Conservation (phyloP, 2,113 vertebrate species). For the Clupea harengus region DNA sequence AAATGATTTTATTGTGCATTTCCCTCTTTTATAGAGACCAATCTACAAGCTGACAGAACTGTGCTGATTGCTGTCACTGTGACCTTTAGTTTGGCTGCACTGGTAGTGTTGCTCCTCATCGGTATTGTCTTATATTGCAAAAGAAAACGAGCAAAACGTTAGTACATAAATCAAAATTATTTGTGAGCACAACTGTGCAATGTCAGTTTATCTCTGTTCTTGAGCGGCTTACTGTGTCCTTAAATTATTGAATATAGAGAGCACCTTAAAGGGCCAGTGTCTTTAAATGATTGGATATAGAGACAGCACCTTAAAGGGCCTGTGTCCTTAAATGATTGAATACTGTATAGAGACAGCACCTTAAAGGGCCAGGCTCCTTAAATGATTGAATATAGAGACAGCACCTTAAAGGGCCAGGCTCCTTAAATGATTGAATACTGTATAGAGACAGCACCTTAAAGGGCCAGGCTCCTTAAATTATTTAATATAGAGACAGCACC, state of each 20-base stretch:
- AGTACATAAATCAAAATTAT: slow-evolving; percentile 21
- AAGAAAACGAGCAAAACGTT: slow-evolving; percentile 60
- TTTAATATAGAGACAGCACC: too few relatives aligned
- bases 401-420: too few relatives aligned
- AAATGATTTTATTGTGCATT: background rate
- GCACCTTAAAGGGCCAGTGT: too few relatives aligned
- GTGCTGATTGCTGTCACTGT: slow-evolving; percentile 67
- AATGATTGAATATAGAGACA: too few relatives aligned
- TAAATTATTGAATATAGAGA: background rate
- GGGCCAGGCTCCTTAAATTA: too few relatives aligned
- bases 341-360: too few relatives aligned
- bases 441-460: too few relatives aligned
- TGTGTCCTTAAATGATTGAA: too few relatives aligned
- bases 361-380: too few relatives aligned
- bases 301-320: too few relatives aligned
- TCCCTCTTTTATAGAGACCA: slow-evolving; percentile 26
- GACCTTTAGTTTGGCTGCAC: slow-evolving; percentile 58
- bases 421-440: too few relatives aligned
- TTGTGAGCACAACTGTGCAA: background rate
- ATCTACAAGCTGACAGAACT: slow-evolving; percentile 59
- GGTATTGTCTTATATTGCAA: slow-evolving; percentile 64
- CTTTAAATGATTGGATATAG: too few relatives aligned
- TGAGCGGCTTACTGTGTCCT: background rate
- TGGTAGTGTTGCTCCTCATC: slow-evolving; percentile 66
- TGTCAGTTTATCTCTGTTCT: background rate